Conservation (phyloP, 1,140 invertebrate species). For the Apis laboriosa region DNA sequence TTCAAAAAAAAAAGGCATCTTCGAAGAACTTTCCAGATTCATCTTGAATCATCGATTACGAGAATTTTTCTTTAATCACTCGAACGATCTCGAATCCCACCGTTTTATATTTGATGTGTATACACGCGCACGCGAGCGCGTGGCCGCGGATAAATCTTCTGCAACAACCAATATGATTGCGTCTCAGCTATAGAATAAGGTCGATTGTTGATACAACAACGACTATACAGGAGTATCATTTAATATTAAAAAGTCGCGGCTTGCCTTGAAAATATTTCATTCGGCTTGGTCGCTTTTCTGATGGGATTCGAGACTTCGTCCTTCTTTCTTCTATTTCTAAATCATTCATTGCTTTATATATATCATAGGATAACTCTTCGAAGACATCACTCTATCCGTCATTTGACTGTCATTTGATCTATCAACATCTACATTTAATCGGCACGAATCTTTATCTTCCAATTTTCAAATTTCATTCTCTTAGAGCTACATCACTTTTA, state of each 20-base stretch:
- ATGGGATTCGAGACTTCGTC: slow-evolving; percentile 49
- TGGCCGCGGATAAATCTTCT: slow-evolving; percentile 44
- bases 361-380: slow-evolving; percentile 11
- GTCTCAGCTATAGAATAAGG: slow-evolving; percentile 61
- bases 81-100: slow-evolving; percentile 40
- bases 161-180: slow-evolving; percentile 72
- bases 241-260: slow-evolving; percentile 66
- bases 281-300: slow-evolving; percentile 61
- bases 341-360: not conserved
- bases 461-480: not conserved
- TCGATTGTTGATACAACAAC: slow-evolving; percentile 73
- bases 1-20: too few relatives aligned
- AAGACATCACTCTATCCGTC: not conserved
- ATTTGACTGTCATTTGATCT: slow-evolving; percentile 21
- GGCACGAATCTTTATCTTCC: not conserved
- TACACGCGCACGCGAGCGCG: slow-evolving; percentile 43
- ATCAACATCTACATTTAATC: not conserved
- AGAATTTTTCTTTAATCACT: too few relatives aligned
- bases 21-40: not conserved
- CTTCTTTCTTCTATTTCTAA: not conserved
- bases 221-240: slow-evolving; percentile 50
- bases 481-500: not conserved
- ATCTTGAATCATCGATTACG: too few relatives aligned
- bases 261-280: slow-evolving; percentile 68
- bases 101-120: slow-evolving; percentile 52